Percentiles rank a stretch among this genome's conserved stretches.
These are phyloP conservation scores for Pelodiscus sinensis DNA, from an alignment of 2,113 vertebrate species.

Conservation along the genomic window DNA sequence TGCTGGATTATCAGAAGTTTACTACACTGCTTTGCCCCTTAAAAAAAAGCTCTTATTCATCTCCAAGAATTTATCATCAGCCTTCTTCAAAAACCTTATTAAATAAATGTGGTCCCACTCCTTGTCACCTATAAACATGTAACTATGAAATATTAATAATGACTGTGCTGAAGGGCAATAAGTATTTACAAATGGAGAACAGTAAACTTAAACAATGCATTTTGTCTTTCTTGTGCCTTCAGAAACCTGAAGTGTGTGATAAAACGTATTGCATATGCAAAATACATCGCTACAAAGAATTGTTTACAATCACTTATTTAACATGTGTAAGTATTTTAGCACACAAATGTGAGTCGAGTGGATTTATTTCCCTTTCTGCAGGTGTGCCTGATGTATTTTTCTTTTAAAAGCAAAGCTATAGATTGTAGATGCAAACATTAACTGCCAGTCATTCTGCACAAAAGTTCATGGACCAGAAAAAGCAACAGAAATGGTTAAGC, in stretches of 20 bases:
- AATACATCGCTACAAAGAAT: not conserved
- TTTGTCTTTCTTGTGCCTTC: not conserved
- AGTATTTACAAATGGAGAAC: not conserved
- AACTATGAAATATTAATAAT: no score
- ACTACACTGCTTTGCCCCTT: no score
- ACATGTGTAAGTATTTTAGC: rapidly evolving
- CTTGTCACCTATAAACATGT: no score
- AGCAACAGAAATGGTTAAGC: not conserved
- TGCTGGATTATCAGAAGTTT: no score
- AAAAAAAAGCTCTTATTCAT: not conserved
- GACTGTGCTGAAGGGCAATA: not conserved
- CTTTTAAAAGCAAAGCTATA: not conserved
- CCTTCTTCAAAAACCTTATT: not conserved
- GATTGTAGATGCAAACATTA: not conserved
- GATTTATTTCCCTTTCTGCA: not conserved
- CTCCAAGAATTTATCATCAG: not conserved
- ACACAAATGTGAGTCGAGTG: rapidly evolving
- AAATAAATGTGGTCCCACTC: not conserved
- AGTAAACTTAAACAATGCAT: rapidly evolving
- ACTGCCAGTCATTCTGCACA: not conserved
- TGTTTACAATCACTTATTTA: rapidly evolving
- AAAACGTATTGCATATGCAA: rapidly evolving
- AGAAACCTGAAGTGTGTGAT: not conserved
- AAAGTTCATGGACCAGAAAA: not conserved
- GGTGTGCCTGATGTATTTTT: not conserved